Base-by-base conservation (phyloP, 2,113 vertebrate genomes). In the Rhegmatorhina hoffmannsi region DNA sequence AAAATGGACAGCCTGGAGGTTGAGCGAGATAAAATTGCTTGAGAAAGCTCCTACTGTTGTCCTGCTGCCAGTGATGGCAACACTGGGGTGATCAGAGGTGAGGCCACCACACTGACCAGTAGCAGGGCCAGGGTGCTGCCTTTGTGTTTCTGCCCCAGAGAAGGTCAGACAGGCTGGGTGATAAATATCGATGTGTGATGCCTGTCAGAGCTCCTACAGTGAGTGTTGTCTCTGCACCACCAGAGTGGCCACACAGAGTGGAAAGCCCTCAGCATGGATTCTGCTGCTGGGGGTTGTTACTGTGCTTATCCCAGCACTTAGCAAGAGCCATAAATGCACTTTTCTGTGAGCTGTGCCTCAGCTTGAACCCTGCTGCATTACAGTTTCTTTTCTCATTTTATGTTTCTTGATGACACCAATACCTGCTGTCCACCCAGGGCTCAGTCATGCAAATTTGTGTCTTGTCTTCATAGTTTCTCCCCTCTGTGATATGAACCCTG, bases 111-210 rank as follows among this genome's bases (percentile, higher is more conserved):
- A 7, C 50, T 55, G 67, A 26, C 25, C 59, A 46, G 25, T 31
- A 34, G 26, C 1, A 2, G 26, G 1, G 0, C 13, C 0, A 0
- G 25, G 31, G n/a, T 66, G 26, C 44, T n/a, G 53, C 6, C 7
- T 47, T 43, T 40, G 46, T 79, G 46, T 13, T 66, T 70, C 75
- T 82, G 53, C 62, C 79, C 69, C 67, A 68, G 78, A 40, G 24
- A 36, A 66, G 53, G 31, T 24, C 40, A 73, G 66, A 24, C 56
- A 78, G 69, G 24, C 60, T 29, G 55, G n/a, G 26, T 74, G 70
- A 58, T 88, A 68, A 33, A 62, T n/a, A 53, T 17, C 10, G 1
- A 6, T 0, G 0, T 17, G 19, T 1, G 1, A 31, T 12, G 4
- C 25, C 17, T 11, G 5, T 72, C 75, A 47, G 55, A 7, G 46